Conservation (phyloP, 2,797 vertebrate species). For the Bradypodion pumilum region DNA sequence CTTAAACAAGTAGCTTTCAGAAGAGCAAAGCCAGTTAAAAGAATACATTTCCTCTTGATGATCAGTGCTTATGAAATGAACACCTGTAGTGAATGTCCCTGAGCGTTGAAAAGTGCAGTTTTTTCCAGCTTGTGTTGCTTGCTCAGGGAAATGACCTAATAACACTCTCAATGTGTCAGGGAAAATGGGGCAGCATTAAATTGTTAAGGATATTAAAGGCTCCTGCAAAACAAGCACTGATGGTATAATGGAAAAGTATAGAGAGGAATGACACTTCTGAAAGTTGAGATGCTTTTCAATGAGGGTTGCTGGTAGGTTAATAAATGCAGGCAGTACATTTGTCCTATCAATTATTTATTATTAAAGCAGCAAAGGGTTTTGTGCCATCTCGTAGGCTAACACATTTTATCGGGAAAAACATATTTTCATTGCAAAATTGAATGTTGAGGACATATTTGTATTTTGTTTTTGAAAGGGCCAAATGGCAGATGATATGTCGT, state of each 20-base stretch:
- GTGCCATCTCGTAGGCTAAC: neutral
- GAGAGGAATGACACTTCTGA: constrained; percentile 54
- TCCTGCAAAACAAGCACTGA: constrained; percentile 46
- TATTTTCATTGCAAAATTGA: neutral
- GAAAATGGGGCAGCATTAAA: constrained; percentile 48
- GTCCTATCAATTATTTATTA: too few relatives aligned
- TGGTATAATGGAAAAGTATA: constrained; percentile 51
- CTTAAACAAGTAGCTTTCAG: constrained; percentile 69
- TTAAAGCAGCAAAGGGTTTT: neutral
- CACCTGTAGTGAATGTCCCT: constrained; percentile 58
- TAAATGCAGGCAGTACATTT: too few relatives aligned
- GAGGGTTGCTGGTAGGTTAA: neutral
- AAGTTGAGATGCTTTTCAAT: constrained; percentile 19
- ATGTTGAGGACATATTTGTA: neutral
- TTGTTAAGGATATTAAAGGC: constrained; percentile 25
- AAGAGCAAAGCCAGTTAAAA: constrained; percentile 66
- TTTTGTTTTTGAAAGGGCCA: neutral
- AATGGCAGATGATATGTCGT: neutral
- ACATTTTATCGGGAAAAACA: neutral
- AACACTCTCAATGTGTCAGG: constrained; percentile 46
- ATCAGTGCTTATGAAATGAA: constrained; percentile 58
- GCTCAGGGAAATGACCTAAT: constrained; percentile 64
- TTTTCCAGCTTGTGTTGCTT: constrained; percentile 58
- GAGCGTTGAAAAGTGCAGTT: constrained; percentile 44
- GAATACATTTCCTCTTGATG: constrained; percentile 66